A percentile compares a stretch with the other conserved stretches of the same genome.
phyloP scores from a whole-genome alignment of 2,797 vertebrate species.

The Austrolebias charrua region DNA sequence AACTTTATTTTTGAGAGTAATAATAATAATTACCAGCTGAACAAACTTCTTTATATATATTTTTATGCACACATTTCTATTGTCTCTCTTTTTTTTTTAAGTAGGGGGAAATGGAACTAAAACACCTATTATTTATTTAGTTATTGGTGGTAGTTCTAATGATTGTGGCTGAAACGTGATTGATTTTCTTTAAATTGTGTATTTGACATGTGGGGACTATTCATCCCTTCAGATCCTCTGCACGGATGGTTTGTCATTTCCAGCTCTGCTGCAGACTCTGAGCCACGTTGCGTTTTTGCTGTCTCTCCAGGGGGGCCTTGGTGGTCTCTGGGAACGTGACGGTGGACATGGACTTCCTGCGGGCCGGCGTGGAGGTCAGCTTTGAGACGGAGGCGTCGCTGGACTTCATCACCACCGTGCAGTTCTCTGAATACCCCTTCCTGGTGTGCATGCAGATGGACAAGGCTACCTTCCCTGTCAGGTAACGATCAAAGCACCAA shows the following conservation, averaged over 20 bases:
- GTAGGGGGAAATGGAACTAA: too few relatives aligned
- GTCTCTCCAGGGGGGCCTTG: constrained; percentile 79
- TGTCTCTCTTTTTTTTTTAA: too few relatives aligned
- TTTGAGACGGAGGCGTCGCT: constrained; percentile 86
- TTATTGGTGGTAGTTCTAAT: too few relatives aligned
- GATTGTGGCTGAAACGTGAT: neutral
- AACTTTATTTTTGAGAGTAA: too few relatives aligned
- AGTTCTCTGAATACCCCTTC: constrained; percentile 98
- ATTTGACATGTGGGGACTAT: neutral
- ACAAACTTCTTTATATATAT: too few relatives aligned
- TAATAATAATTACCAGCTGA: too few relatives aligned
- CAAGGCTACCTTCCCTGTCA: constrained; percentile 85
- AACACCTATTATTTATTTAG: too few relatives aligned
- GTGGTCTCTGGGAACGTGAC: constrained; percentile 83
- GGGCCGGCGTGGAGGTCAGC: constrained; percentile 86
- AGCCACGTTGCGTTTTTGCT: neutral
- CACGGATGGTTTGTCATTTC: too few relatives aligned
- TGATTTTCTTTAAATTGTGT: neutral
- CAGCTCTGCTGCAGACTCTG: too few relatives aligned
- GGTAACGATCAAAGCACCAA: constrained; percentile 72
- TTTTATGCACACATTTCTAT: too few relatives aligned
- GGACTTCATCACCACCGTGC: constrained; percentile 93
- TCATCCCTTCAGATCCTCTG: too few relatives aligned
- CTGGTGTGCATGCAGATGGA: constrained; percentile 98
- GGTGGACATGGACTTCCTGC: constrained; percentile 89